Percentiles rank a stretch among this genome's conserved stretches.
Conservation (phyloP, 2,113 vertebrate species). For the Eptesicus fuscus region DNA sequence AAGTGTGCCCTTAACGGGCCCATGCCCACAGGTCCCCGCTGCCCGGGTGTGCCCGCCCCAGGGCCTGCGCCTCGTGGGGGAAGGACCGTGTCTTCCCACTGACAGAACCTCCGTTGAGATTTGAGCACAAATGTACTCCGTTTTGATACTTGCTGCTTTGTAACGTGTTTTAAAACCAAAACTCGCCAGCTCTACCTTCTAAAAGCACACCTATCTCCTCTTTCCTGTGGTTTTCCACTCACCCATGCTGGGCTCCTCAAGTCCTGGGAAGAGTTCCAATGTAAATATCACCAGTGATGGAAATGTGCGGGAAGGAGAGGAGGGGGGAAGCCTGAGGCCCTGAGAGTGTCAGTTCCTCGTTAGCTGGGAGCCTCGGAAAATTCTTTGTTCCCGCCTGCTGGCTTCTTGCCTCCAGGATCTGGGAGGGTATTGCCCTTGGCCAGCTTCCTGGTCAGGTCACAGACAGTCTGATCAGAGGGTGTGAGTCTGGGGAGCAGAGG, state of each 20-base stretch:
- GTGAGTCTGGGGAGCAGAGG: neutral
- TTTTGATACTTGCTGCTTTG: constrained; percentile 57
- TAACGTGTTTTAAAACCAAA: constrained; percentile 45
- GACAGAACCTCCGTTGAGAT: neutral
- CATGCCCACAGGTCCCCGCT: rapidly evolving
- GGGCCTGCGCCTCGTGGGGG: neutral
- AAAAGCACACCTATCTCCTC: neutral
- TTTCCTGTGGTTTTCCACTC: constrained; percentile 43
- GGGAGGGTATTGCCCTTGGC: constrained; percentile 67
- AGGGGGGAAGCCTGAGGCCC: constrained; percentile 58
- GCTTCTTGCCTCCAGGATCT: constrained; percentile 74
- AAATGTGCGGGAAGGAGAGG: constrained; percentile 55
- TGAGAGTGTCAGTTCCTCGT: constrained; percentile 57
- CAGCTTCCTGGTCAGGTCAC: constrained; percentile 65
- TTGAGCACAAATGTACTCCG: neutral
- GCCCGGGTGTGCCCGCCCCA: neutral
- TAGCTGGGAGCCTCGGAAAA: constrained; percentile 53
- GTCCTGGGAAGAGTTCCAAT: constrained; percentile 60
- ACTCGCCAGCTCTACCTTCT: constrained; percentile 9
- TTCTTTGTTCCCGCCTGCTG: constrained; percentile 63
- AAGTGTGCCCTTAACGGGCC: neutral
- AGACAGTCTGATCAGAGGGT: constrained; percentile 23
- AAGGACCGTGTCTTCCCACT: neutral
- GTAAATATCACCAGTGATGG: constrained; percentile 61
- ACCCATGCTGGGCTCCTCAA: constrained; percentile 37